Evolutionary conservation across 2,113 vertebrate species (phyloP).

Genomic region (Corythornis cristatus): DNA sequence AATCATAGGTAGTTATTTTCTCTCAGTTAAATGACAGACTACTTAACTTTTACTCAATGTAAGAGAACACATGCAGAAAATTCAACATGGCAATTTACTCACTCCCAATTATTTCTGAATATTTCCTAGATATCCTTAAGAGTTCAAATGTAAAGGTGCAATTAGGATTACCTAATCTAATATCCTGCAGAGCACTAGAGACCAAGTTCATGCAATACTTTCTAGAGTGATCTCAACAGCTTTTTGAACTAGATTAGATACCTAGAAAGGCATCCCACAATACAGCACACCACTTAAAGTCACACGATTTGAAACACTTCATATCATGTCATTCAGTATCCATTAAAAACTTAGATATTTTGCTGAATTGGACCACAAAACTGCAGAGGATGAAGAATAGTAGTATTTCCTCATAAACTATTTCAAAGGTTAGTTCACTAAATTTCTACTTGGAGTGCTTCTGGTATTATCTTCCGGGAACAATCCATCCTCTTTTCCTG

Average conservation of each 20-base stretch:
- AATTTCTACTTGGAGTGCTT: not conserved
- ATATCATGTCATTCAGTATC: not conserved
- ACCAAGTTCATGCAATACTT: not conserved
- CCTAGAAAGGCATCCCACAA: not conserved
- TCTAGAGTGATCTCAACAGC: not conserved
- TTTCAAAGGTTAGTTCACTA: not conserved
- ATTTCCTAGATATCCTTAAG: not conserved
- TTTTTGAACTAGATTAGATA: not conserved
- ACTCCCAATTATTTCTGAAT: not conserved
- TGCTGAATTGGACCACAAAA: not conserved
- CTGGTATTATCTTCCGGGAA: not conserved
- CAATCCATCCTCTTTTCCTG: not conserved
- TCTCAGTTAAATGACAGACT: not conserved
- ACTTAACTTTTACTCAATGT: not conserved
- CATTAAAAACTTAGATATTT: not conserved
- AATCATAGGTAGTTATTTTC: not conserved
- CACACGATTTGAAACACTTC: not conserved
- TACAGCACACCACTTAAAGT: not conserved
- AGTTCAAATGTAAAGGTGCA: not conserved
- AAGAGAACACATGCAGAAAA: not conserved
- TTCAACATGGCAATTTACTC: not conserved
- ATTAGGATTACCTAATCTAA: not conserved
- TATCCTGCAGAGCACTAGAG: not conserved
- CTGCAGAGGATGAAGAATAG: not conserved
- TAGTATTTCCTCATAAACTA: not conserved